phyloP scores from a whole-genome alignment of 2,113 vertebrate species.

The Cryptotis parvus region DNA sequence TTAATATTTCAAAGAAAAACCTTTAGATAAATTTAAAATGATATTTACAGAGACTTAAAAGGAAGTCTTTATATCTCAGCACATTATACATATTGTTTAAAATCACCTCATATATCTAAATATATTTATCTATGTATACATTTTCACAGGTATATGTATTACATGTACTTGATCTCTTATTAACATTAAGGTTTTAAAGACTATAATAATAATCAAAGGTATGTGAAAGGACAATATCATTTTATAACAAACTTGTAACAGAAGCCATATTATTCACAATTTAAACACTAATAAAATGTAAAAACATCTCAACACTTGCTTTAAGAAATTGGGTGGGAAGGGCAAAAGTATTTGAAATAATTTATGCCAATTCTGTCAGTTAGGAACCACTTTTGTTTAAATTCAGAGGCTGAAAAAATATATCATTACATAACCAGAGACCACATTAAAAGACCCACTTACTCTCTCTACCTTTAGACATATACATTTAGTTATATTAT shows the following conservation, averaged over 20 bases:
- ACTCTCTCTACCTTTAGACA: slow-evolving; percentile 55
- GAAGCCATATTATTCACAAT: not conserved
- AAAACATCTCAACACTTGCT: not conserved
- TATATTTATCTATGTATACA: too few species aligned
- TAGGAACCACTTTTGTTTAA: slow-evolving; percentile 44
- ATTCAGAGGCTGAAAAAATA: slow-evolving; percentile 40
- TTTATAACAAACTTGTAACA: not conserved
- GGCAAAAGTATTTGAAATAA: not conserved
- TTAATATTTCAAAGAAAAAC: not conserved
- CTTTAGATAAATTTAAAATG: not conserved
- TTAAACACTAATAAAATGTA: slow-evolving; percentile 35
- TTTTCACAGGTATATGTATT: not conserved
- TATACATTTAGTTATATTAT: slow-evolving; percentile 50
- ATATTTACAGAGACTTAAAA: not conserved
- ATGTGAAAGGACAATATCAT: not conserved
- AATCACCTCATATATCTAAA: not conserved
- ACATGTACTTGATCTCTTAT: not conserved
- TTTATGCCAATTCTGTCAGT: slow-evolving; percentile 4
- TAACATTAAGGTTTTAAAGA: not conserved
- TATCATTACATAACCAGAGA: slow-evolving; percentile 20
- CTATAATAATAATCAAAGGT: slow-evolving; percentile 1
- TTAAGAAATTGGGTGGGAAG: slow-evolving; percentile 1
- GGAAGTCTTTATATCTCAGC: not conserved
- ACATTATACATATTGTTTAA: not conserved
- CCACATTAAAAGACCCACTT: slow-evolving; percentile 50